These are phyloP conservation scores for Microctonus hyperodae DNA, from an alignment of 2,888 invertebrate genomes.

Conservation along the genomic window DNA sequence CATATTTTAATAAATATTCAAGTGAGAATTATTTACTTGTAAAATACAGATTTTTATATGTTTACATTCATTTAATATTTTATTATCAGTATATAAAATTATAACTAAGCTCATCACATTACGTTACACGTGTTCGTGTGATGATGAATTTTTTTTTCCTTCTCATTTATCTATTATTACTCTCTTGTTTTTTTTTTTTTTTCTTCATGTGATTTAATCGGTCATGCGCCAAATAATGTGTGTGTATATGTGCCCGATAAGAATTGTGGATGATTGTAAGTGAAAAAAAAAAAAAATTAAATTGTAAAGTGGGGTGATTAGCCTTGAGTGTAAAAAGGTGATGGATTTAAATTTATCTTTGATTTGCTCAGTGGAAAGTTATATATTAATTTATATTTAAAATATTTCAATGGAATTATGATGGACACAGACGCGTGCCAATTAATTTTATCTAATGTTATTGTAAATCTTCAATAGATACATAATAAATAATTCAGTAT, in stretches of 20 bases:
- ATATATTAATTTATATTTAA: constrained; percentile 13
- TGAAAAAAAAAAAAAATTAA: neutral
- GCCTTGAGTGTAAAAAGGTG: constrained; percentile 16
- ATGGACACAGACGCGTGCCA: constrained; percentile 31
- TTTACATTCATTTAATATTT: too few relatives aligned
- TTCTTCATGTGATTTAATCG: constrained; percentile 13
- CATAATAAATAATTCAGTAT: too few relatives aligned
- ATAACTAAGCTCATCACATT: neutral
- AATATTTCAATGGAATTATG: neutral
- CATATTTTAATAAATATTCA: too few relatives aligned
- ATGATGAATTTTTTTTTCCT: constrained; percentile 9
- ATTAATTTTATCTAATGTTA: constrained; percentile 32
- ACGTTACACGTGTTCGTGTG: constrained; percentile 13
- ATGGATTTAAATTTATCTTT: neutral
- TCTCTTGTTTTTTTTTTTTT: neutral
- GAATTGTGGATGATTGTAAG: too few relatives aligned
- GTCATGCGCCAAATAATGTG: constrained; percentile 16
- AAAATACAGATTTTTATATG: too few relatives aligned
- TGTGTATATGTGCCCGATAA: constrained; percentile 14
- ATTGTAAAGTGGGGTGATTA: neutral
- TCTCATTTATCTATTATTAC: too few relatives aligned
- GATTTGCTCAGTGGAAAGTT: constrained; percentile 2
- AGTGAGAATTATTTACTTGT: too few relatives aligned
- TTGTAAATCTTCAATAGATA: neutral
- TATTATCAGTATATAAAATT: constrained; percentile 2